Conservation (phyloP, 2,113 vertebrate species). For the Accipiter virgatus region DNA sequence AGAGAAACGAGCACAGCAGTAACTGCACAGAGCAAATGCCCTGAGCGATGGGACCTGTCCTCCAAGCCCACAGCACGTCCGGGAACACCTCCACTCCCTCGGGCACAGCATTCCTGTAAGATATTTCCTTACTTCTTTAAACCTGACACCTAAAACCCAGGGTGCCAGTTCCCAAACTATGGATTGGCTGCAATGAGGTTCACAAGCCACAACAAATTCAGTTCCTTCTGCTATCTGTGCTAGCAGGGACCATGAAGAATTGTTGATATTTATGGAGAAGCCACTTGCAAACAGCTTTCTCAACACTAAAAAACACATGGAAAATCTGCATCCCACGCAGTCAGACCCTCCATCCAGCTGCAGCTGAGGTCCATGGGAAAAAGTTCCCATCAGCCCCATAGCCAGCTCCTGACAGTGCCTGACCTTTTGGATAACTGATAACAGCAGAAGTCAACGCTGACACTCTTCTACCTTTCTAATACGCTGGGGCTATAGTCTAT, state of each 20-base stretch:
- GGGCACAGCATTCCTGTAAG: not conserved
- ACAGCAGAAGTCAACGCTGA: not conserved
- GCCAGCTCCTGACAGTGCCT: not conserved
- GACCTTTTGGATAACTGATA: not conserved
- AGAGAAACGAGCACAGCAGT: not conserved
- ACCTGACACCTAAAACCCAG: not conserved
- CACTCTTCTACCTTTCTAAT: not conserved
- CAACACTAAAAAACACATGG: not conserved
- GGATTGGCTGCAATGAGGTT: accelerated
- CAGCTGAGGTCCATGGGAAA: not conserved
- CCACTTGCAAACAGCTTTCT: not conserved
- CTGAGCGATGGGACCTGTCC: not conserved
- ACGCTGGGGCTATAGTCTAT: not conserved
- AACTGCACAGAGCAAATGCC: not conserved
- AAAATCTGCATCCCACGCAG: not conserved
- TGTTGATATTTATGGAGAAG: not conserved
- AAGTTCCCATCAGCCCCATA: not conserved
- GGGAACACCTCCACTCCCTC: not conserved
- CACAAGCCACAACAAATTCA: not conserved
- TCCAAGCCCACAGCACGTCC: not conserved
- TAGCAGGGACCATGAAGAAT: not conserved
- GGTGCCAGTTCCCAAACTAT: not conserved
- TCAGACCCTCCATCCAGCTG: not conserved
- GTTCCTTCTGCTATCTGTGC: not conserved
- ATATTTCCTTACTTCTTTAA: not conserved